phyloP scores from a whole-genome alignment of 2,797 vertebrate genomes.

The Brachyrhaphis roseni region DNA sequence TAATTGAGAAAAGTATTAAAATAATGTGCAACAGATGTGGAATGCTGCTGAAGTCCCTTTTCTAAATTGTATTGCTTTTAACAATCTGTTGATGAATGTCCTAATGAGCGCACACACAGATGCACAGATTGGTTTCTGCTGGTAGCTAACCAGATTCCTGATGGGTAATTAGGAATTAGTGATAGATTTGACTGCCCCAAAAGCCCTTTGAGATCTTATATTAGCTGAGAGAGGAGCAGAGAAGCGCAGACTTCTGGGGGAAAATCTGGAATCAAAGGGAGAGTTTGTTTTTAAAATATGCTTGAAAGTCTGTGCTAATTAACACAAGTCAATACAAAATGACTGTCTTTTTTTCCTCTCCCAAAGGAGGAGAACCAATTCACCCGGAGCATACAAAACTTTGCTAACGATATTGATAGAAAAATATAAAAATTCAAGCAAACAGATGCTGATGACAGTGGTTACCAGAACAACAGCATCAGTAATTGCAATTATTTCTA shows the following conservation, averaged over 20 bases:
- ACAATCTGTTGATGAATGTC: constrained; percentile 39
- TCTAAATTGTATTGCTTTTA: constrained; percentile 27
- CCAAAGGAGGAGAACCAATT: constrained; percentile 9
- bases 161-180: constrained; percentile 68
- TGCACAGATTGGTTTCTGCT: constrained; percentile 39
- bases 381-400: constrained; percentile 25
- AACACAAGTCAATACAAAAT: constrained; percentile 47
- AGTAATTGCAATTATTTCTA: background rate
- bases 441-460: background rate
- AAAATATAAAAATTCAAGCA: constrained; percentile 3
- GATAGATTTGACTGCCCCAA: constrained; percentile 52
- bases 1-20: constrained; percentile 24
- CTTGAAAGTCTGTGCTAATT: constrained; percentile 53
- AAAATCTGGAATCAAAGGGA: constrained; percentile 34
- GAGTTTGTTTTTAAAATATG: constrained; percentile 31
- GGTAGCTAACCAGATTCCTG: constrained; percentile 53
- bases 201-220: constrained; percentile 54
- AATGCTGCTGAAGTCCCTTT: constrained; percentile 37
- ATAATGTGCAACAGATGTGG: constrained; percentile 40
- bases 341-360: background rate
- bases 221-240: constrained; percentile 47
- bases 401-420: background rate
- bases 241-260: constrained; percentile 35
- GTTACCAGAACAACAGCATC: background rate
- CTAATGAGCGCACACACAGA: constrained; percentile 46